Percentiles rank a stretch among this genome's conserved stretches.
Conservation (phyloP, 1,140 invertebrate genomes). For the Zaprionus vittiger region DNA sequence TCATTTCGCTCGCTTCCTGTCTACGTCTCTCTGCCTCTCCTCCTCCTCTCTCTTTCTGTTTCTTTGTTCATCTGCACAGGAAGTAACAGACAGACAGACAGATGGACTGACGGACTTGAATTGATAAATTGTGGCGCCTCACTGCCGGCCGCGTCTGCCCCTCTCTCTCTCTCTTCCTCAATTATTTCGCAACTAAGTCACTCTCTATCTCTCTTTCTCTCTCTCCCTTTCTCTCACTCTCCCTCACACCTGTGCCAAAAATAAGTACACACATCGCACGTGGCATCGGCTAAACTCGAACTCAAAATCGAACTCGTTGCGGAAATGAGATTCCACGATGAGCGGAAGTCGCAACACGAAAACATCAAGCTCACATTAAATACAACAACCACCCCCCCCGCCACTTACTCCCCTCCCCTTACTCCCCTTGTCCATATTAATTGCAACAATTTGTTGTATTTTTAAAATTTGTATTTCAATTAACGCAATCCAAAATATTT, state of each 20-base stretch:
- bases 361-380: not conserved
- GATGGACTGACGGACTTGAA: not conserved
- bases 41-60: not conserved
- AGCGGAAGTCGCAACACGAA: not conserved
- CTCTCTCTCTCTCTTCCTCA: no score
- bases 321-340: not conserved
- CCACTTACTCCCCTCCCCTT: not conserved
- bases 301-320: constrained; percentile 1
- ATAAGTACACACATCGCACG: constrained; percentile 1
- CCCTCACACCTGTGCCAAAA: not conserved
- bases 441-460: constrained; percentile 3
- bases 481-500: constrained; percentile 3
- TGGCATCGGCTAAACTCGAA: constrained; percentile 1
- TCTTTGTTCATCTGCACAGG: constrained; percentile 61
- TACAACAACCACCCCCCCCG: not conserved
- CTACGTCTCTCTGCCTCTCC: constrained; percentile 4
- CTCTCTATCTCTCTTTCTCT: not conserved
- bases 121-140: constrained; percentile 19
- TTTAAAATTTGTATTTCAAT: not conserved
- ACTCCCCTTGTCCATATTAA: not conserved
- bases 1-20: constrained; percentile 44
- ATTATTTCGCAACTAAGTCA: not conserved
- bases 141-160: not conserved
- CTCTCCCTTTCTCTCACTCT: not conserved
- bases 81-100: constrained; percentile 33